Evolutionary conservation across 2,888 invertebrate genomes (phyloP).

Genomic region (Drosophila algonquin): DNA sequence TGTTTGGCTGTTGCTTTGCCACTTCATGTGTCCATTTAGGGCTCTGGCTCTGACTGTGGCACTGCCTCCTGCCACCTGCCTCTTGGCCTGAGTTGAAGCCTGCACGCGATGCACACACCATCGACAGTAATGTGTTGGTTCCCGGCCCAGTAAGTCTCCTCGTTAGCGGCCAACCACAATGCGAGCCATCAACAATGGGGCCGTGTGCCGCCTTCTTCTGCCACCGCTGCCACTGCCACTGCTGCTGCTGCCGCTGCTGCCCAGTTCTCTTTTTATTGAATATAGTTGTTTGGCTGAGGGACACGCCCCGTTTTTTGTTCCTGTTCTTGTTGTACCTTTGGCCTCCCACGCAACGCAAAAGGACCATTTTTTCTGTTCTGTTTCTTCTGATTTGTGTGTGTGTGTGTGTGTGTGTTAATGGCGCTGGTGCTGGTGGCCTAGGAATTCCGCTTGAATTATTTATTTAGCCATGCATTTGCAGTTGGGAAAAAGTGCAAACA

Average conservation of each 20-base stretch:
- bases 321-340: background rate
- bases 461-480: slow-evolving; percentile 49
- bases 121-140: slow-evolving; percentile 9
- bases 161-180: slow-evolving; percentile 26
- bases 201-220: slow-evolving; percentile 41
- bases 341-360: slow-evolving; percentile 47
- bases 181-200: slow-evolving; percentile 19
- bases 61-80: background rate
- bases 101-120: slow-evolving; percentile 62
- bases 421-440: slow-evolving; percentile 16
- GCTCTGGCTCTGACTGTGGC: slow-evolving; percentile 10
- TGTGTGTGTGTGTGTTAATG: slow-evolving; percentile 53
- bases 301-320: slow-evolving; percentile 22
- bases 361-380: slow-evolving; percentile 14
- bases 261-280: slow-evolving; percentile 47
- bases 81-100: slow-evolving; percentile 15
- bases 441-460: slow-evolving; percentile 48
- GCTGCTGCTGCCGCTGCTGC: background rate
- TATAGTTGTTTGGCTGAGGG: slow-evolving; percentile 47
- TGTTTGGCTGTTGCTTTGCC: slow-evolving; percentile 39
- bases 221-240: background rate
- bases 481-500: slow-evolving; percentile 21
- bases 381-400: background rate
- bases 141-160: slow-evolving; percentile 10
- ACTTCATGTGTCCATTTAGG: slow-evolving; percentile 55